These are phyloP conservation scores for Andricus curvator DNA, from an alignment of 2,888 invertebrate genomes.

Conservation along the genomic window DNA sequence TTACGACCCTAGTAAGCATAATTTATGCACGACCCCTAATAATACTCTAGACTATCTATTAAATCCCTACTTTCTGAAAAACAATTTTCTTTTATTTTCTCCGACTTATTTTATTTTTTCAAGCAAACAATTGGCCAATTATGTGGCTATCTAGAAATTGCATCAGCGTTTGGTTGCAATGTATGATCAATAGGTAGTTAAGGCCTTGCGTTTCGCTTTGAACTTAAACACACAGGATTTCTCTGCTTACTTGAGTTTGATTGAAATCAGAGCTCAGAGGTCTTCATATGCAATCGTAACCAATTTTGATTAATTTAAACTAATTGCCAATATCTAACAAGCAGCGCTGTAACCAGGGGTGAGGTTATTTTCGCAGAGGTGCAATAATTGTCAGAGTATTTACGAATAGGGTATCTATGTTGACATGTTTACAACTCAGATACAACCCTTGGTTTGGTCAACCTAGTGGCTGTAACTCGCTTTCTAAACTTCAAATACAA, in stretches of 20 bases:
- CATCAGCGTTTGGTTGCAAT: conserved; percentile 12
- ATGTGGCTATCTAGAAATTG: conserved; percentile 17
- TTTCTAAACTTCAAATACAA: conserved; percentile 27
- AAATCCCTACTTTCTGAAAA: neutral
- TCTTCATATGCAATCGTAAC: conserved; percentile 15
- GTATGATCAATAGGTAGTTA: conserved; percentile 25
- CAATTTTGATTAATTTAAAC: neutral
- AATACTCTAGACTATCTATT: neutral
- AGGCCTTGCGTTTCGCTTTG: conserved; percentile 20
- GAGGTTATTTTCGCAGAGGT: neutral
- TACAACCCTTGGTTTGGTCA: conserved; percentile 23
- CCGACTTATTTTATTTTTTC: neutral
- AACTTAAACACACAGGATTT: conserved; percentile 20
- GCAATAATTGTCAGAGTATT: neutral
- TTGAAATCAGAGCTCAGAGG: conserved; percentile 32
- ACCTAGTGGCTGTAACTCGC: conserved; percentile 7
- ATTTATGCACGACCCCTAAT: neutral
- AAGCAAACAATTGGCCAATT: neutral
- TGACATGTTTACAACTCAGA: conserved; percentile 13
- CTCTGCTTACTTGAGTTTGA: conserved; percentile 31
- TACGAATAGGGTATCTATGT: neutral
- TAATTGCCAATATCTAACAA: conserved; percentile 11
- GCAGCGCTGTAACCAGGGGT: neutral
- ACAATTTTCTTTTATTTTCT: neutral
- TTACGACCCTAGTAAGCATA: no score